Evolutionary conservation across 2,888 invertebrate species (phyloP), one percentile per base, ranked within the genome.

Genomic region (Cynaeus angustus): DNA sequence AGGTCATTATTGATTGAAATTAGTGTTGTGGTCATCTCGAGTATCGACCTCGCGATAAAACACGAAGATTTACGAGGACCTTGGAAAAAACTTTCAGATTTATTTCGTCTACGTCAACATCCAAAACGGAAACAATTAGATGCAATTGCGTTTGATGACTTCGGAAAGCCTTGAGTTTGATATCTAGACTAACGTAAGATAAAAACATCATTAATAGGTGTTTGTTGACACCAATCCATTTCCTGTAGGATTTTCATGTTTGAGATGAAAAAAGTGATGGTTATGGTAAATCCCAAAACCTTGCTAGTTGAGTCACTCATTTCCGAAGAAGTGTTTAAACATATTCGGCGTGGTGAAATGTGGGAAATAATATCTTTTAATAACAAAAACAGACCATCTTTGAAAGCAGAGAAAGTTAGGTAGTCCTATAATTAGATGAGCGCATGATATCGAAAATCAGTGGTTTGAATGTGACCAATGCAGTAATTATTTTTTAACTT

Each of bases 21-120:
- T 56, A 13, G 43, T 13, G 13, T 56, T 56, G 58, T 48, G 48
- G 61, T 61, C 61, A 48, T 61, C 61, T 61, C 38, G 30, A 45
- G 26, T 56, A 37, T 13, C 13, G 30, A 59, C 59, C 59, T 59
- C 59, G 59, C 59, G 33, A 33, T 48, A 48, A 59, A 59, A 46
- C 59, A 59, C 46, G 59, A 59, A 59, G 30, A 59, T 30, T 28
- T 16, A n/a, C 55, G 16, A 6, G 56, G 56, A 46, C 59, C 59
- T 59, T 59, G 59, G 30, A 16, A n/a, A 10, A n/a, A n/a, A 59
- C 46, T 59, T 59, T 59, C 59, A 56, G 21, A 13, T 55, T 55
- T 21, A 45, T 45, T 59, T 59, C 46, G 59, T 56, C 26, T 26
- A 10, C 16, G 56, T 59, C 7, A 56, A 41, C 41, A 41, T 26